A percentile compares a stretch with the other conserved stretches of the same genome.
These are phyloP conservation scores for Odontomachus brunneus DNA, from an alignment of 1,140 invertebrate species.

Conservation along the genomic window DNA sequence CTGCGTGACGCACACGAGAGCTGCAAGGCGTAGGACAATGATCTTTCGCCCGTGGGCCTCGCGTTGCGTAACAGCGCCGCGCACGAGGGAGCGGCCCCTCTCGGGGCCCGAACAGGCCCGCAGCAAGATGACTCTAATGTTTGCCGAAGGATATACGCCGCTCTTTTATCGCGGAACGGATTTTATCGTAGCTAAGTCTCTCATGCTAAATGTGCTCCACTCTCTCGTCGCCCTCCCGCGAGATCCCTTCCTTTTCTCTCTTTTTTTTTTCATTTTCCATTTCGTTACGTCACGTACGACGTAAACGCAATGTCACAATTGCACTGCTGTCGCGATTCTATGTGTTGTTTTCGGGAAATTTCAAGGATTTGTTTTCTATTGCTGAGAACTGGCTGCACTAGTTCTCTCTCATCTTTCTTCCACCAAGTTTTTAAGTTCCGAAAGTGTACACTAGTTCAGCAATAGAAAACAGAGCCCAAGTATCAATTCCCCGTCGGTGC, in stretches of 20 bases:
- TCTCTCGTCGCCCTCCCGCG: background rate
- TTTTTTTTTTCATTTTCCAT: background rate
- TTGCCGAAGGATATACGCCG: constrained; percentile 61
- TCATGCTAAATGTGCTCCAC: background rate
- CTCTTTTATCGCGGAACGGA: constrained; percentile 50
- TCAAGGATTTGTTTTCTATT: too few relatives aligned
- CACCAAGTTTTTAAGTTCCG: too few relatives aligned
- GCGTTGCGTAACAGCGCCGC: constrained; percentile 57
- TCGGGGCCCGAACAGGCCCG: constrained; percentile 59
- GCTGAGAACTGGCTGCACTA: too few relatives aligned
- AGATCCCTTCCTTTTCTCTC: background rate
- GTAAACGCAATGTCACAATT: too few relatives aligned
- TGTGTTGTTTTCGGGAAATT: too few relatives aligned
- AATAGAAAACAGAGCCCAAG: too few relatives aligned
- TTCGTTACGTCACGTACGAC: background rate
- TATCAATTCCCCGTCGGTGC: too few relatives aligned
- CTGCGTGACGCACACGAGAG: constrained; percentile 63
- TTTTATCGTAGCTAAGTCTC: constrained; percentile 57
- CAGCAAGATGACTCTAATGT: constrained; percentile 75
- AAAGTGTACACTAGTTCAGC: too few relatives aligned
- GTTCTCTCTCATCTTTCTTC: too few relatives aligned
- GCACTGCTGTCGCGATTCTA: too few relatives aligned
- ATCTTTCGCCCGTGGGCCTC: constrained; percentile 70
- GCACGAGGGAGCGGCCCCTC: constrained; percentile 71
- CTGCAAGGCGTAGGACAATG: constrained; percentile 73